Evolutionary conservation across 2,113 vertebrate species (phyloP), one percentile per base, ranked within the genome.

Genomic region (Heptranchias perlo): DNA sequence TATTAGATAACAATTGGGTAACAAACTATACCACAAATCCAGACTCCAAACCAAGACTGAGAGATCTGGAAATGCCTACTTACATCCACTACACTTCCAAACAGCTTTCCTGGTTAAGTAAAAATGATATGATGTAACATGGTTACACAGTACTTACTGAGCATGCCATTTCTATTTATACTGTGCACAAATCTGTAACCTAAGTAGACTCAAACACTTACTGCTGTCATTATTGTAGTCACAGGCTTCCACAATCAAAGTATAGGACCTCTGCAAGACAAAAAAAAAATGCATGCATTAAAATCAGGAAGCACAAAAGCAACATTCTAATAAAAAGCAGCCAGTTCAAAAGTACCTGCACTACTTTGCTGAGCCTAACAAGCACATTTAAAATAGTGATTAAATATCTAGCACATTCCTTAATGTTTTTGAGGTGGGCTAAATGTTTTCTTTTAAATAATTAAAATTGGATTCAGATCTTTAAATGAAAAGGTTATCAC

Each of bases 251-350:
- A 99, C 98, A 62, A 99, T 99, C 97, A 99, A 97, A 0, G 99
- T 99, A 97, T 99, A 99, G 97, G 99, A 99, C 97, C 99, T 98
- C 99, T 99, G 98, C 78, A 97, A 97, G 96, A 98, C 92, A 98
- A 73, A 97, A 96, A 97, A n/a, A 92, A 31, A 96, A 91, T 97
- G 96, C 92, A 96, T 95, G 69, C 96, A 89, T 96, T 96, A 49
- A 47, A 93, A 0, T 52, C 25, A 58, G 28, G 28, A 31, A 95
- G 39, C 62, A 31, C 54, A 65, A 94, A 25, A 64, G 62, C 65
- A 73, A 35, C 2, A 52, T 39, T 92, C 52, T 87, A 54, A 64
- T 8, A 21, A 61, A 86, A 93, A 92, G 35, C 39, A 2, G 4
- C 35, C 18, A 31, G 28, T 87, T 31, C 49, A 47, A 82, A 87